These are phyloP conservation scores for Rousettus leschenaultii DNA, from an alignment of 2,113 vertebrate genomes.

Conservation along the genomic window DNA sequence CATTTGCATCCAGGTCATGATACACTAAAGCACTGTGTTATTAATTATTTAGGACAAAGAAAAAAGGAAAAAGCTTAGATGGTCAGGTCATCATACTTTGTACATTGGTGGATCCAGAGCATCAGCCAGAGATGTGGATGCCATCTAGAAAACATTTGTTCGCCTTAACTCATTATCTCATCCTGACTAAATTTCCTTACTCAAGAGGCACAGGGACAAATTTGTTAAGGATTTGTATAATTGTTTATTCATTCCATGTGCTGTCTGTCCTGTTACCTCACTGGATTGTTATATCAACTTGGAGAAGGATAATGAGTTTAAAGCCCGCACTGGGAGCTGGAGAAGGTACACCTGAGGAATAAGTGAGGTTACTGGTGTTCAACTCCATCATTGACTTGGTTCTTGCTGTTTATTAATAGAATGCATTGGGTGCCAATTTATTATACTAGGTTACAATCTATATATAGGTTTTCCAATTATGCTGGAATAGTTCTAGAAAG, in stretches of 20 bases:
- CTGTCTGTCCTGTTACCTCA: not conserved
- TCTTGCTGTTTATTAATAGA: not conserved
- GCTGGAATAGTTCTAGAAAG: not conserved
- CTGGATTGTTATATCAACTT: not conserved
- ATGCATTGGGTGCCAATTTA: not conserved
- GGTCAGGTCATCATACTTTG: not conserved
- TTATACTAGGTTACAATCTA: not conserved
- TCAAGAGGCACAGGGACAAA: not conserved
- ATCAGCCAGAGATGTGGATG: not conserved
- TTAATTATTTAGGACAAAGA: not conserved
- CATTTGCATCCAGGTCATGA: not conserved
- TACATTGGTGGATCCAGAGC: rapidly evolving
- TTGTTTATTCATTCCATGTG: not conserved
- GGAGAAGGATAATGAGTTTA: not conserved
- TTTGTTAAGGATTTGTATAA: not conserved
- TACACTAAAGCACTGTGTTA: not conserved
- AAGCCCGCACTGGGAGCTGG: not conserved
- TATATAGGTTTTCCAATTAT: not conserved
- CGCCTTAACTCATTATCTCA: not conserved
- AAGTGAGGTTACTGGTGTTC: not conserved
- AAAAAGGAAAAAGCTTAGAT: not conserved
- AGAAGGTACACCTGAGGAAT: not conserved
- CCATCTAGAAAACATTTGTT: not conserved
- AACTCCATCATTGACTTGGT: not conserved
- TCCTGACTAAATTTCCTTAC: not conserved